Percentiles rank a stretch among this genome's conserved stretches.
phyloP scores from a whole-genome alignment of 1,140 invertebrate genomes.

The Dreissena rostriformis region DNA sequence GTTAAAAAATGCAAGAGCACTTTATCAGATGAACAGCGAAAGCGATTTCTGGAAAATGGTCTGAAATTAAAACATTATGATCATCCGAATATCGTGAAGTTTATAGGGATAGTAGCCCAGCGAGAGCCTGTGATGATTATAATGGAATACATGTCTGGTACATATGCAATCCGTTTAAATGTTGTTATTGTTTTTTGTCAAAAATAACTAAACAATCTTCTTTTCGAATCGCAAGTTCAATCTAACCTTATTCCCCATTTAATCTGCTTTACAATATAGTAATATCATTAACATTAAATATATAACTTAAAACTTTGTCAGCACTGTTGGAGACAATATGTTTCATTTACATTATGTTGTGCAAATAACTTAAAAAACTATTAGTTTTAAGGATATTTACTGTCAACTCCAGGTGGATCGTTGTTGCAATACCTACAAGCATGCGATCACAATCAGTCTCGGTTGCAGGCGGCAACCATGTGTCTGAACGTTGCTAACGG shows the following conservation, averaged over 20 bases:
- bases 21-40: conserved; percentile 96
- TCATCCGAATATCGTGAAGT: conserved; percentile 92
- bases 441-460: conserved; percentile 83
- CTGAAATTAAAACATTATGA: conserved; percentile 98
- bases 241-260: no score
- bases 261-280: no score
- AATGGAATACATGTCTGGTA: conserved; percentile 97
- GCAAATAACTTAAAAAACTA: no score
- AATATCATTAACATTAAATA: no score
- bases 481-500: conserved; percentile 96
- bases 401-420: conserved; percentile 88
- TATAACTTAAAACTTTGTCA: no score
- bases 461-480: conserved; percentile 92
- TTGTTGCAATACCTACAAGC: conserved; percentile 93
- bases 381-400: no score
- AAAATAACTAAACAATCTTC: no score
- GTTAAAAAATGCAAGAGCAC: conserved; percentile 96
- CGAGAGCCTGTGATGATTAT: conserved; percentile 99
- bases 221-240: no score
- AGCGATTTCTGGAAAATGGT: conserved; percentile 97
- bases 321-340: no score
- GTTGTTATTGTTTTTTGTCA: no score
- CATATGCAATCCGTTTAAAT: conserved; percentile 32
- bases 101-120: conserved; percentile 98
- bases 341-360: no score